Evolutionary conservation across 1,140 invertebrate genomes (phyloP).

Genomic region (Zaprionus kolodkinae): DNA sequence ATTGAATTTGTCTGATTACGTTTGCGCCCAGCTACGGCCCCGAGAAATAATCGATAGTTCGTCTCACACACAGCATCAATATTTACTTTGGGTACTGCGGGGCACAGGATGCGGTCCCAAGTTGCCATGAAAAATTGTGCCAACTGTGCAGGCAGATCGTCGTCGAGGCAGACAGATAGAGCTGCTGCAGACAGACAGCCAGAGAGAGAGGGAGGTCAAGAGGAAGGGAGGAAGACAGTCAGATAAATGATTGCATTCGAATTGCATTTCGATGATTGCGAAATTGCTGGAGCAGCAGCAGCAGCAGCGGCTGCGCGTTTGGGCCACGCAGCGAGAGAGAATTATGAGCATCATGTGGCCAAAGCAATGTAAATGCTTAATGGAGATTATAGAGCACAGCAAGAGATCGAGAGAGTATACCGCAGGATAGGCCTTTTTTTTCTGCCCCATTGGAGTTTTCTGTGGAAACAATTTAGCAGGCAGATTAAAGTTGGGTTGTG

Average conservation of each 20-base stretch:
- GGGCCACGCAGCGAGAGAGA: conserved; percentile 54
- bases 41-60: conserved; percentile 72
- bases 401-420: conserved; percentile 10
- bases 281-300: conserved; percentile 55
- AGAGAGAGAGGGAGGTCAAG: conserved; percentile 8
- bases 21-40: conserved; percentile 49
- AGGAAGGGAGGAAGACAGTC: conserved; percentile 12
- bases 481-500: not conserved
- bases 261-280: conserved; percentile 81
- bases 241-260: conserved; percentile 81
- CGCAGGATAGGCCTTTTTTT: too few species aligned
- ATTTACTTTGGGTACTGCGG: conserved; percentile 52
- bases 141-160: conserved; percentile 36
- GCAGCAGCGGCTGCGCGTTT: conserved; percentile 2
- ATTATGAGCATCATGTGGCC: conserved; percentile 67
- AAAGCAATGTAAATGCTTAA: conserved; percentile 55
- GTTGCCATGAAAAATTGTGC: conserved; percentile 72
- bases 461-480: conserved; percentile 25
- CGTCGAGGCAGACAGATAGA: conserved; percentile 20
- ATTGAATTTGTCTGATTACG: conserved; percentile 83
- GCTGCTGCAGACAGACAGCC: conserved; percentile 5
- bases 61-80: conserved; percentile 53
- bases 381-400: conserved; percentile 65
- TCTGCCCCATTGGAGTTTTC: not conserved
- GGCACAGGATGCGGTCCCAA: conserved; percentile 47